Percentiles rank a stretch among this genome's conserved stretches.
phyloP scores from a whole-genome alignment of 35 echinoderm and acorn worm species.

The Ophioderma brevispina region DNA sequence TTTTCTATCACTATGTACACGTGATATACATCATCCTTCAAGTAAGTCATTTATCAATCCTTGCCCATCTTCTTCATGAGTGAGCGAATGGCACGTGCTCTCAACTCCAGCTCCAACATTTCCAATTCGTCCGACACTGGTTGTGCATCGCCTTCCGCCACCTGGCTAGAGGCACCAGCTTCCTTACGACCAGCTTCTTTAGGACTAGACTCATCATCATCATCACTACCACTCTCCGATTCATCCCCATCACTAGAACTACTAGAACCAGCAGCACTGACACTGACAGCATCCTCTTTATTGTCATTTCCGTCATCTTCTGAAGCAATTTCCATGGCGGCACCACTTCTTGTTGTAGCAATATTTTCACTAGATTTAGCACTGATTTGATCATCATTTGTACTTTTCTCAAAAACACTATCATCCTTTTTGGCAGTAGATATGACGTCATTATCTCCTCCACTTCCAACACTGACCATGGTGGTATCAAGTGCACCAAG shows the following conservation, averaged over 20 bases:
- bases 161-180: not conserved
- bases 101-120: conserved; percentile 74
- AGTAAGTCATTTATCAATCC: no score
- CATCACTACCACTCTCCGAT: not conserved
- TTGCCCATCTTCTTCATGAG: conserved; percentile 73
- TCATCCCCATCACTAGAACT: not conserved
- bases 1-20: no score
- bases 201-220: not conserved
- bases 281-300: not conserved
- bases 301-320: not conserved
- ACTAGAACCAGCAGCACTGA: not conserved
- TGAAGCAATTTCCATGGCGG: no score
- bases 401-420: no score
- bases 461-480: not conserved
- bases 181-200: not conserved
- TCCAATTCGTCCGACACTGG: conserved; percentile 45
- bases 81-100: conserved; percentile 79
- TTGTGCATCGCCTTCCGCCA: not conserved
- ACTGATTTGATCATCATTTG: no score
- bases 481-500: not conserved
- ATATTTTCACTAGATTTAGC: no score
- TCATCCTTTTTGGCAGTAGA: no score
- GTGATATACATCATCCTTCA: no score
- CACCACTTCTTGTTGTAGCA: no score
- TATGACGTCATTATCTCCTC: no score